These are phyloP conservation scores for Polydrusus pterygomalis DNA, from an alignment of 2,888 invertebrate genomes.

Conservation along the genomic window DNA sequence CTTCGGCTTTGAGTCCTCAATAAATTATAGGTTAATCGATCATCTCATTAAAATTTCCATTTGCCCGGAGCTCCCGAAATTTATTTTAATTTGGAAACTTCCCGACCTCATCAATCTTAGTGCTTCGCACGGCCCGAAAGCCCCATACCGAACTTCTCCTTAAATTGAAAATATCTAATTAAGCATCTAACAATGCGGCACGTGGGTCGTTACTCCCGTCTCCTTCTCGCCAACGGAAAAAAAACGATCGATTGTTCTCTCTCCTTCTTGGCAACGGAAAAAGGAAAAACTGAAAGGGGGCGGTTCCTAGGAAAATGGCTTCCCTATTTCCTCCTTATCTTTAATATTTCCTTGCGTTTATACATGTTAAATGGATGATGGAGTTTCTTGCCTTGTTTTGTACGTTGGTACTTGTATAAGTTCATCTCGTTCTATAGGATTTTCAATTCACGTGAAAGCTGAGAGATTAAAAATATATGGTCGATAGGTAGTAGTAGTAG, in stretches of 20 bases:
- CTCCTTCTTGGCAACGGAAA: conserved; percentile 41
- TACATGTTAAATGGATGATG: conserved; percentile 67
- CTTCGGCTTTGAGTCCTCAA: background rate
- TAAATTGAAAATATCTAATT: conserved; percentile 57
- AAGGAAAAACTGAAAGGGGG: conserved; percentile 59
- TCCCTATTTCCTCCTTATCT: conserved; percentile 69
- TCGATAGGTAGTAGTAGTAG: no score
- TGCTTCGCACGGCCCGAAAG: conserved; percentile 28
- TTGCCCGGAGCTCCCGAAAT: conserved; percentile 1
- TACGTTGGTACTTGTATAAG: no score
- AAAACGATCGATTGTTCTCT: conserved; percentile 53
- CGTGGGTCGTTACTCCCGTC: conserved; percentile 52
- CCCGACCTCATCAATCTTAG: conserved; percentile 46
- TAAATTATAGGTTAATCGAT: conserved; percentile 9
- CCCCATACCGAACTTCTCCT: conserved; percentile 33
- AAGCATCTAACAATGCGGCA: conserved; percentile 55
- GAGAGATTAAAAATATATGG: no score
- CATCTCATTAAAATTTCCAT: background rate
- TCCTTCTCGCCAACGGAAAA: conserved; percentile 42
- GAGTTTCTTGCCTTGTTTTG: no score
- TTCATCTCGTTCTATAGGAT: no score
- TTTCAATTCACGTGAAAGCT: no score
- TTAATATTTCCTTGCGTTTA: conserved; percentile 70
- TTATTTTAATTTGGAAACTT: conserved; percentile 26
- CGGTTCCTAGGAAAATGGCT: conserved; percentile 69